Evolutionary conservation across 2,888 invertebrate genomes (phyloP).

Genomic region (Tetramorium bicarinatum): DNA sequence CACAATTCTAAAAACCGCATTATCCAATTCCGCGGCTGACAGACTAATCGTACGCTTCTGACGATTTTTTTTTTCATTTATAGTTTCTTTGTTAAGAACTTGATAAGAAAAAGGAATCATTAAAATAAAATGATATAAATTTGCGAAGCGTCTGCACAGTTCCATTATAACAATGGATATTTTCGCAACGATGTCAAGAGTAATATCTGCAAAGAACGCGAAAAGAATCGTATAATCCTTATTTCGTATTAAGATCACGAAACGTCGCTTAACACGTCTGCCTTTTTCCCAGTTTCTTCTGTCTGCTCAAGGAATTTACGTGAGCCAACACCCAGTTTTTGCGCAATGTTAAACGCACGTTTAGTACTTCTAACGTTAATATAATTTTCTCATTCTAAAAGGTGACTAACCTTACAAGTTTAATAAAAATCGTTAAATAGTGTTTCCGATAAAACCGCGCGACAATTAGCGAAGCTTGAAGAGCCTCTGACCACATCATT

Average conservation of each 20-base stretch:
- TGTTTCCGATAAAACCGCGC: conserved; percentile 33
- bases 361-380: neutral
- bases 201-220: conserved; percentile 13
- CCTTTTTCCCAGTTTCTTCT: neutral
- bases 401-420: neutral
- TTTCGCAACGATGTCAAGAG: neutral
- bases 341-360: neutral
- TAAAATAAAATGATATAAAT: neutral
- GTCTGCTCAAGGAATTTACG: conserved; percentile 1
- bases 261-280: conserved; percentile 35
- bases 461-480: conserved; percentile 66
- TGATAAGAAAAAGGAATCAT: neutral
- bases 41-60: neutral
- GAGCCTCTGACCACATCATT: conserved; percentile 61
- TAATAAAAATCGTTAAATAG: neutral
- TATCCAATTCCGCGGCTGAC: conserved; percentile 10
- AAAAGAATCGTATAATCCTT: conserved; percentile 16
- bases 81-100: neutral
- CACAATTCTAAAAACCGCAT: conserved; percentile 14
- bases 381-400: neutral
- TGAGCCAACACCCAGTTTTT: neutral
- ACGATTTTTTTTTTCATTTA: neutral
- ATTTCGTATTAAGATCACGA: conserved; percentile 38
- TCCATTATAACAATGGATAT: neutral
- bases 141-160: neutral